Base-by-base conservation (phyloP, 2,888 invertebrate genomes). In the Eupithecia exiguata region DNA sequence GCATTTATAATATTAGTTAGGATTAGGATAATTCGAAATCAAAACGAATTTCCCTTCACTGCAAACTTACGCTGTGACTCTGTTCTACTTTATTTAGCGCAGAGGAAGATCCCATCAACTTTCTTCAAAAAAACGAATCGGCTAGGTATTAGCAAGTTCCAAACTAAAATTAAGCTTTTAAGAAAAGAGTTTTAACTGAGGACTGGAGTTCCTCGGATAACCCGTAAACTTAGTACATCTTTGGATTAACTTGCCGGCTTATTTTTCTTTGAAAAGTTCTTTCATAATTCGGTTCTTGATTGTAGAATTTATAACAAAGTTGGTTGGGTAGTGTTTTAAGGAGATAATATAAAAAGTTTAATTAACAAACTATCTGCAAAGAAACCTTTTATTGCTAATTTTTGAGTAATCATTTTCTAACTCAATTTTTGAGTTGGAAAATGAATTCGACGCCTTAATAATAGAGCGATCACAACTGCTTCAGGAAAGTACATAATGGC, bases 131-230 rank as follows among this genome's bases (percentile, higher is more conserved):
- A 78, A 78, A 75, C 69, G 72, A 75, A 74, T 69, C 75, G 63
- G 53, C 53, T 4, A 9, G 72, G 76, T 79, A 77, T 76, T 77
- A 75, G 21, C 74, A 72, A 80, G 77, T 80, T 80, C 73, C 70
- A 71, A 80, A 80, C 76, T 76, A 69, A 73, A 77, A 80, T 77
- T 78, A 80, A 80, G 77, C 76, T 76, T 71, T 74, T 46, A 72
- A 74, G 72, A 74, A 75, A 77, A 78, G 74, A 78, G 78, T 77
- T 76, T 78, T 70, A 74, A 71, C 71, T 53, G 67, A 35, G 69
- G 70, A 77, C n/a, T n/a, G n/a, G n/a, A 73, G 75, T 80, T 67
- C 74, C 71, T 78, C 72, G n/a, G n/a, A n/a, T n/a, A n/a, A n/a
- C n/a, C n/a, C 68, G 70, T 75, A 74, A 75, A 72, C 76, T 67